A percentile compares a stretch with the other conserved stretches of the same genome.
These are phyloP conservation scores for Thecocarcelia acutangulata DNA, from an alignment of 2,888 invertebrate genomes.

Conservation along the genomic window DNA sequence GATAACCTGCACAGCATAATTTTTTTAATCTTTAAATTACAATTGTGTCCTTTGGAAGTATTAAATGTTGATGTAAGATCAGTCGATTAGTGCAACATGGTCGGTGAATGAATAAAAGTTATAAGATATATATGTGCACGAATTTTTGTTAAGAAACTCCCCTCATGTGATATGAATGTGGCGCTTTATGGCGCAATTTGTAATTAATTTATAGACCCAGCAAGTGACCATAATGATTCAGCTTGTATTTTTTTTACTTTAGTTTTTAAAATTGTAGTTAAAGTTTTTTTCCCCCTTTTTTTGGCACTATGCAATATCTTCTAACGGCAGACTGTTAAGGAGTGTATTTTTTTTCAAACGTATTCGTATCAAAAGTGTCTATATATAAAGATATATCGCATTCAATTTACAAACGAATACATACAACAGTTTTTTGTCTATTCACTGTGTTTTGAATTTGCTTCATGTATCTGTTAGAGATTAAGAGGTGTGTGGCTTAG, in stretches of 20 bases:
- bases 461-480: slow-evolving; percentile 67
- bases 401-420: slow-evolving; percentile 18
- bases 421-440: slow-evolving; percentile 41
- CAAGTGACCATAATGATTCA: slow-evolving; percentile 70
- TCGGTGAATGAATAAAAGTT: no score
- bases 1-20: no score
- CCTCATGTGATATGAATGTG: slow-evolving; percentile 32
- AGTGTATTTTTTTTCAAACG: slow-evolving; percentile 50
- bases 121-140: no score
- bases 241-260: slow-evolving; percentile 45
- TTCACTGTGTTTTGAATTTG: slow-evolving; percentile 47
- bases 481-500: slow-evolving; percentile 70
- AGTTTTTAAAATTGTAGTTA: slow-evolving; percentile 24
- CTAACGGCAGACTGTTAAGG: slow-evolving; percentile 59
- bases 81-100: no score
- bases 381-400: slow-evolving; percentile 63
- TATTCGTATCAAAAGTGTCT: slow-evolving; percentile 60
- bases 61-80: no score
- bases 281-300: slow-evolving; percentile 12
- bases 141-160: slow-evolving; percentile 13
- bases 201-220: slow-evolving; percentile 70
- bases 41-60: no score
- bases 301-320: slow-evolving; percentile 14
- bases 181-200: slow-evolving; percentile 69
- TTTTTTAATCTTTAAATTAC: no score